phyloP scores from a whole-genome alignment of 2,113 vertebrate species.

The Lagopus leucura region DNA sequence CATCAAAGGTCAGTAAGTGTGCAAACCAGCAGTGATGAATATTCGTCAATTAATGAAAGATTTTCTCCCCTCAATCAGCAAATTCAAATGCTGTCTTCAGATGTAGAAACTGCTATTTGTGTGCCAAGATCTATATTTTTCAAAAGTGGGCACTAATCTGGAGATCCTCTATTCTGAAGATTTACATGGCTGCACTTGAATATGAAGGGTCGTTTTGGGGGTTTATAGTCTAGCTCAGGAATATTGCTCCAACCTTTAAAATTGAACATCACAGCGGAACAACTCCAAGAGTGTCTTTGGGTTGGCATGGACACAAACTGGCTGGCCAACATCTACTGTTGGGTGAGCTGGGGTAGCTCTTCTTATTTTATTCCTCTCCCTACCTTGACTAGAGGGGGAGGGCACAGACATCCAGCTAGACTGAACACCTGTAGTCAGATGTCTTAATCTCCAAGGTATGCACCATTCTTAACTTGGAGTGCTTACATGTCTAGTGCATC shows the following conservation, averaged over 20 bases:
- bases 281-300: neutral
- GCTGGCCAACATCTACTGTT: neutral
- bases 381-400: neutral
- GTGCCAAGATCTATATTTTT: neutral
- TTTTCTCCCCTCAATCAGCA: neutral
- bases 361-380: neutral
- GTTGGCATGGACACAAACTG: accelerated
- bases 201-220: neutral
- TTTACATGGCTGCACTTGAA: neutral
- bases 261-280: neutral
- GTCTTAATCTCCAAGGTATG: neutral
- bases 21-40: neutral
- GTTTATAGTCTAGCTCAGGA: neutral
- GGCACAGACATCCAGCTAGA: neutral
- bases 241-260: neutral
- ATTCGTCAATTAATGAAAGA: neutral
- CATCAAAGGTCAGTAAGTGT: neutral
- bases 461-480: neutral
- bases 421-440: neutral
- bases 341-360: neutral
- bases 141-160: neutral
- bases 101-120: neutral
- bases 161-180: neutral
- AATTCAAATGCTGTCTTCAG: neutral
- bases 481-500: neutral